phyloP scores from a whole-genome alignment of 1,140 invertebrate species.

The Lepeophtheirus salmonis region DNA sequence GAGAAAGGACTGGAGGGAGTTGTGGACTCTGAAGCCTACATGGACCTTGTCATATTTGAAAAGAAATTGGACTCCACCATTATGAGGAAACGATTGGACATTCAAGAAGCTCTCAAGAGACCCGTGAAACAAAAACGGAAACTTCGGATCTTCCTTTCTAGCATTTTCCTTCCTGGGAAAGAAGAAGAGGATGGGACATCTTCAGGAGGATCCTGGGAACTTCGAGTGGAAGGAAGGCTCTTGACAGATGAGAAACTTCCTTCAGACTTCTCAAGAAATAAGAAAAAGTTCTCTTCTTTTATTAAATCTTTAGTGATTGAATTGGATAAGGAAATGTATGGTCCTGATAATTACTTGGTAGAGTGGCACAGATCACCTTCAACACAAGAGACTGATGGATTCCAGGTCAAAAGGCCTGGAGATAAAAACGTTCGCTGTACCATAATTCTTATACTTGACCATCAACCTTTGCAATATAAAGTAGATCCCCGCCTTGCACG shows the following conservation, averaged over 20 bases:
- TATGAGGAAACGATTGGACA: conserved; percentile 88
- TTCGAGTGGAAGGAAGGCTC: conserved; percentile 86
- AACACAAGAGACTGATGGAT: conserved; percentile 98
- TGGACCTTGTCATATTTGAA: conserved; percentile 94
- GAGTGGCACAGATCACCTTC: conserved; percentile 95
- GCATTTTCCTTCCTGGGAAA: conserved; percentile 96
- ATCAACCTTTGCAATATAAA: conserved; percentile 97
- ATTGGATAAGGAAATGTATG: conserved; percentile 95
- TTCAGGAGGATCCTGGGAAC: conserved; percentile 86
- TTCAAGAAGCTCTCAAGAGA: conserved; percentile 89
- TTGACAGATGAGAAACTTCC: conserved; percentile 72
- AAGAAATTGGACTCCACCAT: conserved; percentile 94
- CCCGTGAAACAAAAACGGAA: conserved; percentile 95
- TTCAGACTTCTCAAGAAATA: no score
- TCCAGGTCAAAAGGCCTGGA: conserved; percentile 95
- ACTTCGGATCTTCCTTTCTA: conserved; percentile 95
- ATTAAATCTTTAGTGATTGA: conserved; percentile 99
- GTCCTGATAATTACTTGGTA: conserved; percentile 95
- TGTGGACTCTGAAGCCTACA: conserved; percentile 95
- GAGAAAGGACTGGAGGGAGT: conserved; percentile 91
- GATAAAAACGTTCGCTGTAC: conserved; percentile 97
- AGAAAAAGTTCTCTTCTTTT: conserved; percentile 97
- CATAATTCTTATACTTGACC: conserved; percentile 86
- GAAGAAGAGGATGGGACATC: conserved; percentile 60
- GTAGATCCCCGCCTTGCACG: conserved; percentile 82